These are phyloP conservation scores for Prionailurus bengalensis DNA, from an alignment of 2,113 vertebrate species.

Conservation along the genomic window DNA sequence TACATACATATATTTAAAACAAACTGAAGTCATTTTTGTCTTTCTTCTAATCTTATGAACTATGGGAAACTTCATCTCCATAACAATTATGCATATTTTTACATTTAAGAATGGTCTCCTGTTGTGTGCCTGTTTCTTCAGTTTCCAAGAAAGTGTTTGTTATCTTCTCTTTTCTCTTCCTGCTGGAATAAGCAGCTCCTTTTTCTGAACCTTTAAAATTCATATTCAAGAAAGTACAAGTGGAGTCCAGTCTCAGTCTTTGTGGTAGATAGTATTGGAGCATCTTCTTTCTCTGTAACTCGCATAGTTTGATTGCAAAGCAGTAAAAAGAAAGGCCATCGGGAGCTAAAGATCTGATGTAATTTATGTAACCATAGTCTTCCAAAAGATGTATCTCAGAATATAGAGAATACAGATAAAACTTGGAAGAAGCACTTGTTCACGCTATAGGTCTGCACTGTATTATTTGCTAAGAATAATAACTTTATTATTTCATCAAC, in stretches of 20 bases:
- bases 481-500: not conserved
- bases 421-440: not conserved
- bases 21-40: constrained; percentile 32
- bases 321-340: not conserved
- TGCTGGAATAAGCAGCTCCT: not conserved
- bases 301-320: not conserved
- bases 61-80: not conserved
- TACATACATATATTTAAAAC: constrained; percentile 6
- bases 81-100: constrained; percentile 53
- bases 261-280: not conserved
- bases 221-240: not conserved
- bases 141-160: constrained; percentile 16
- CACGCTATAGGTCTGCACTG: not conserved
- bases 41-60: not conserved
- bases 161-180: not conserved
- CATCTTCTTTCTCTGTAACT: not conserved
- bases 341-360: not conserved
- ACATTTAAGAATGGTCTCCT: constrained; percentile 9
- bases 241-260: not conserved
- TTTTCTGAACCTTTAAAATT: constrained; percentile 44
- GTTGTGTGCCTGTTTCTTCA: not conserved
- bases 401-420: not conserved
- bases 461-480: constrained; percentile 19
- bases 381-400: not conserved
- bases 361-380: not conserved